Percentiles rank a stretch among this genome's conserved stretches.
phyloP scores from a whole-genome alignment of 1,140 invertebrate species.

The Chrysomallon squamiferum region DNA sequence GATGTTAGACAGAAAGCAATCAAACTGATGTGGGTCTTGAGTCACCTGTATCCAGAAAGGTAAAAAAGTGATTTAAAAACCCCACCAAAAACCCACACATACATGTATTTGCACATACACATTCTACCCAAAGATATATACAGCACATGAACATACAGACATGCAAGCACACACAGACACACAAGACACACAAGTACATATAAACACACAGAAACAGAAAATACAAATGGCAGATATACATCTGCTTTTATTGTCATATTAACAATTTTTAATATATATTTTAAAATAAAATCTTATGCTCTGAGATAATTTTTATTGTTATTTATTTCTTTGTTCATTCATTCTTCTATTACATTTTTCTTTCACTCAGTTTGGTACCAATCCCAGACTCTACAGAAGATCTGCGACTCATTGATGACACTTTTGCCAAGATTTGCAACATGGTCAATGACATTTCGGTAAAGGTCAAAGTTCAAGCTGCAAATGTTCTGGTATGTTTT shows the following conservation, averaged over 20 bases:
- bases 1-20: conserved; percentile 86
- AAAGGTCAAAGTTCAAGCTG: conserved; percentile 65
- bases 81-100: not conserved
- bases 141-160: too few species aligned
- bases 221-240: too few species aligned
- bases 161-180: too few species aligned
- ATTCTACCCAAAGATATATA: not conserved
- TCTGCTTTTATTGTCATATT: too few species aligned
- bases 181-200: too few species aligned
- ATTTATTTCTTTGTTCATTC: too few species aligned
- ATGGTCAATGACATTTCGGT: conserved; percentile 88
- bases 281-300: too few species aligned
- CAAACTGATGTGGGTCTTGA: conserved; percentile 84
- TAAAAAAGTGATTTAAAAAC: too few species aligned
- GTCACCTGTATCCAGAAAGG: conserved; percentile 87
- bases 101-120: not conserved
- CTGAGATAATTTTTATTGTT: too few species aligned
- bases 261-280: too few species aligned
- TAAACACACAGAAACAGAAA: too few species aligned
- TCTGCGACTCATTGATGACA: conserved; percentile 88
- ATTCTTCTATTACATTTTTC: too few species aligned
- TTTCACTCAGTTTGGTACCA: conserved; percentile 53
- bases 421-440: conserved; percentile 94
- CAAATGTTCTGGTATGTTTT: conserved; percentile 61
- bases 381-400: conserved; percentile 58